Conservation (phyloP, 2,797 vertebrate genomes). For the Iguana delicatissima region DNA sequence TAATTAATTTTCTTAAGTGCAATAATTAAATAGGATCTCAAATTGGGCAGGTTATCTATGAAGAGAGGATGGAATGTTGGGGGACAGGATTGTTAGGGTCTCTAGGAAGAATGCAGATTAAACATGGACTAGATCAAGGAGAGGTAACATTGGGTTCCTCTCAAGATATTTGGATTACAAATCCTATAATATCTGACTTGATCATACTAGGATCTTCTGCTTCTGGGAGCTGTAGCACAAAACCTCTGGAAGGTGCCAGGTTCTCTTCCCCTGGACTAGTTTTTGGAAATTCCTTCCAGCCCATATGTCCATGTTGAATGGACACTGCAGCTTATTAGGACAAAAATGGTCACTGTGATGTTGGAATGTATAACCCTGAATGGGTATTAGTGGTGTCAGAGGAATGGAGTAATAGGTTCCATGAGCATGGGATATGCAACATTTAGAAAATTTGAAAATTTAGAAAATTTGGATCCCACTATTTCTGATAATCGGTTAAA, state of each 20-base stretch:
- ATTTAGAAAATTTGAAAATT: neutral
- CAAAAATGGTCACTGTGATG: neutral
- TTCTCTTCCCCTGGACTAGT: no score
- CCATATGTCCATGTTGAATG: neutral
- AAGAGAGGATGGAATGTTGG: neutral
- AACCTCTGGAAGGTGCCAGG: no score
- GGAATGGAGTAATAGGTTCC: neutral
- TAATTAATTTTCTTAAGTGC: neutral
- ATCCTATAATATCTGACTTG: no score
- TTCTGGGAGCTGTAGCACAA: no score
- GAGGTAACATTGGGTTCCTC: neutral
- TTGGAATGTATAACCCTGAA: neutral
- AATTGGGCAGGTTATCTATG: neutral
- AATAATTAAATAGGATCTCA: conserved; percentile 8
- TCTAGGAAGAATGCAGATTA: neutral
- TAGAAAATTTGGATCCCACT: neutral
- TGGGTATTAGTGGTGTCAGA: neutral
- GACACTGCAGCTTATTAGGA: neutral
- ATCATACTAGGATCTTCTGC: no score
- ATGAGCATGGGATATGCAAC: neutral
- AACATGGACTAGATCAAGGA: neutral
- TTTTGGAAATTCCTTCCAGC: neutral
- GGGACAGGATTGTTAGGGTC: no score
- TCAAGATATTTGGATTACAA: neutral
- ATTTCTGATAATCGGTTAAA: neutral